phyloP scores from a whole-genome alignment of 1,140 invertebrate genomes.

The Pseudomyrmex cubaensis region DNA sequence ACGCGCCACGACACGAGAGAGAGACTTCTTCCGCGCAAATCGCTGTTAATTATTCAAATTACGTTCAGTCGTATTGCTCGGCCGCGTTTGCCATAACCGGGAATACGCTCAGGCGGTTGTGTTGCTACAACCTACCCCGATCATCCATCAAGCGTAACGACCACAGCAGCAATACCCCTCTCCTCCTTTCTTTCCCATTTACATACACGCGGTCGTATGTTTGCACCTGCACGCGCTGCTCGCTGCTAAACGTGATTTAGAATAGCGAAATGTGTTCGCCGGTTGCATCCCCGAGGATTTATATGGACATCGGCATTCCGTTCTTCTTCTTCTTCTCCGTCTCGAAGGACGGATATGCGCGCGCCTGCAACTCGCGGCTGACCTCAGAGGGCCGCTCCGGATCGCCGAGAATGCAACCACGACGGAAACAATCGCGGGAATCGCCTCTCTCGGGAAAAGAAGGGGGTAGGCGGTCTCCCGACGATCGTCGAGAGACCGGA shows the following conservation, averaged over 20 bases:
- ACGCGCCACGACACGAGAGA: background rate
- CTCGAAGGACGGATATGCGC: constrained; percentile 5
- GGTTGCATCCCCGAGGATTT: constrained; percentile 28
- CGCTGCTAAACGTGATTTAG: constrained; percentile 22
- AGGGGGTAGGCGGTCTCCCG: background rate
- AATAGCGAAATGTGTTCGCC: constrained; percentile 7
- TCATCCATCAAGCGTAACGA: constrained; percentile 44
- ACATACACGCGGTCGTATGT: background rate
- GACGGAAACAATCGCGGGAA: constrained; percentile 60
- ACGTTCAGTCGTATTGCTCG: background rate
- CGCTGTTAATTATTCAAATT: constrained; percentile 34
- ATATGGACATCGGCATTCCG: constrained; percentile 32
- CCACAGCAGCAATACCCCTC: background rate
- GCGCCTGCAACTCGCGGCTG: constrained; percentile 8
- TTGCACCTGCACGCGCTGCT: constrained; percentile 13
- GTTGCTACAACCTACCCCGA: constrained; percentile 14
- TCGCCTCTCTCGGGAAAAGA: constrained; percentile 4
- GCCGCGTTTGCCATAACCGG: background rate
- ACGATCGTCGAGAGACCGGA: constrained; percentile 4
- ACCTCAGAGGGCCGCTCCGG: constrained; percentile 59
- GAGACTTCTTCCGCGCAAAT: constrained; percentile 1
- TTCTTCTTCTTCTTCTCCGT: constrained; percentile 21
- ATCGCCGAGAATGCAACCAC: constrained; percentile 62
- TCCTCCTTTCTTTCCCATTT: background rate
- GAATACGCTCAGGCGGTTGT: background rate